These are phyloP conservation scores for Orthonychiurus folsomi DNA, from an alignment of 2,888 invertebrate species.

Conservation along the genomic window DNA sequence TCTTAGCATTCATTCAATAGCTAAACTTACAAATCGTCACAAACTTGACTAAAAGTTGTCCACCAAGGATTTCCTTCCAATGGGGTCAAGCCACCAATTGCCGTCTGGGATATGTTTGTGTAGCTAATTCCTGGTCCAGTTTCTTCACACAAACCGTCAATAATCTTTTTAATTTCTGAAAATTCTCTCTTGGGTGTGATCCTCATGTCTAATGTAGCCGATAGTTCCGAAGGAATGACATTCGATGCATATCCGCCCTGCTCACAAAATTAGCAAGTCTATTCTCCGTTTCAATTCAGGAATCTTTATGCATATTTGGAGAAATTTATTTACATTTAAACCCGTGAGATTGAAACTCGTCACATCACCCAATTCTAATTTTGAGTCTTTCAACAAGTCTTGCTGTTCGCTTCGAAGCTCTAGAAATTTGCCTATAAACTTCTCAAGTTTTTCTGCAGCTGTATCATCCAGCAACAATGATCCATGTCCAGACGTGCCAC, in stretches of 20 bases:
- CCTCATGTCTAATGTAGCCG: conserved; percentile 64
- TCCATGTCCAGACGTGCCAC: conserved; percentile 81
- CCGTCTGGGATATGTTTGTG: too few relatives aligned
- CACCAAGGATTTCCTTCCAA: conserved; percentile 61
- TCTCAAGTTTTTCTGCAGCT: conserved; percentile 70
- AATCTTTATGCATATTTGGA: background rate
- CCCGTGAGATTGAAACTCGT: conserved; percentile 76
- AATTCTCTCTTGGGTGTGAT: conserved; percentile 57
- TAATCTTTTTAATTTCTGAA: conserved; percentile 50
- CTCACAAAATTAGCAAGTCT: background rate
- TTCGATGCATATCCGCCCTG: conserved; percentile 81
- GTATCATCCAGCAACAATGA: conserved; percentile 70
- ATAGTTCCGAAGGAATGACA: conserved; percentile 69
- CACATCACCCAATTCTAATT: conserved; percentile 69
- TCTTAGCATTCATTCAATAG: too few relatives aligned
- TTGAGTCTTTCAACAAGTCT: conserved; percentile 56
- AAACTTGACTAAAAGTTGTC: conserved; percentile 56
- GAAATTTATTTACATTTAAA: conserved; percentile 51
- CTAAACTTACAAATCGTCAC: conserved; percentile 28
- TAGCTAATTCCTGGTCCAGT: conserved; percentile 62
- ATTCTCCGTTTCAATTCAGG: background rate
- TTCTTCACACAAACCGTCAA: conserved; percentile 53
- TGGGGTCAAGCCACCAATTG: conserved; percentile 54
- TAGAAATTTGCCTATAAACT: conserved; percentile 64
- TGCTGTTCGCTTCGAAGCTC: conserved; percentile 59